A percentile compares a stretch with the other conserved stretches of the same genome.
phyloP scores from a whole-genome alignment of 2,888 invertebrate species.

The Acleris laterana region DNA sequence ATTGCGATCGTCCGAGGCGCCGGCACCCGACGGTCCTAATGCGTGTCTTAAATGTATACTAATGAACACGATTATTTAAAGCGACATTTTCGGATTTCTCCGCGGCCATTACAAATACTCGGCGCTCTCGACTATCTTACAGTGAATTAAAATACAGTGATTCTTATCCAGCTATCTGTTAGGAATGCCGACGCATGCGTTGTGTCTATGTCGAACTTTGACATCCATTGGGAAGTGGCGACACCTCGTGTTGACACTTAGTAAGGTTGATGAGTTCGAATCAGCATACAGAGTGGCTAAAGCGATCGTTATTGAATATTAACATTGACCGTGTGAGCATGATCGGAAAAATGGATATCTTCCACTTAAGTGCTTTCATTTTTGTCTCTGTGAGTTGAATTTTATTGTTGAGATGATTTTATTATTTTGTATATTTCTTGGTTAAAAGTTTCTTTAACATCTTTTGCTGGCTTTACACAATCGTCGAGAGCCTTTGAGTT shows the following conservation, averaged over 20 bases:
- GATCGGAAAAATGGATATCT: constrained; percentile 10
- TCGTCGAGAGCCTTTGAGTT: too few relatives aligned
- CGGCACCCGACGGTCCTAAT: constrained; percentile 79
- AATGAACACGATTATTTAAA: constrained; percentile 83
- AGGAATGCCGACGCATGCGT: constrained; percentile 37
- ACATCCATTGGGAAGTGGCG: constrained; percentile 48
- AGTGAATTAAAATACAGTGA: constrained; percentile 52
- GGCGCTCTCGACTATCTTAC: constrained; percentile 47
- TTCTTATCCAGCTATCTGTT: constrained; percentile 47
- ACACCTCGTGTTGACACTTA: constrained; percentile 32
- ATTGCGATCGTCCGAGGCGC: constrained; percentile 74
- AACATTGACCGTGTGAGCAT: constrained; percentile 14
- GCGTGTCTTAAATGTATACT: constrained; percentile 83
- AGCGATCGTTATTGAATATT: constrained; percentile 24
- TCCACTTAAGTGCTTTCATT: constrained; percentile 16
- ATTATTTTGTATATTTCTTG: too few relatives aligned
- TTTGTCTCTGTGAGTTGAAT: constrained; percentile 1
- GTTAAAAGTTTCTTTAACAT: too few relatives aligned
- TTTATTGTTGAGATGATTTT: neutral
- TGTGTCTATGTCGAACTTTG: constrained; percentile 55
- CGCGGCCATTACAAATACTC: constrained; percentile 57
- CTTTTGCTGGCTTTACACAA: too few relatives aligned
- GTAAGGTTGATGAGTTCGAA: constrained; percentile 32
- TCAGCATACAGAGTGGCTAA: constrained; percentile 10
- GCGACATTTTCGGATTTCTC: constrained; percentile 81